phyloP scores from a whole-genome alignment of 2,797 vertebrate genomes.

The Sardinella longiceps region DNA sequence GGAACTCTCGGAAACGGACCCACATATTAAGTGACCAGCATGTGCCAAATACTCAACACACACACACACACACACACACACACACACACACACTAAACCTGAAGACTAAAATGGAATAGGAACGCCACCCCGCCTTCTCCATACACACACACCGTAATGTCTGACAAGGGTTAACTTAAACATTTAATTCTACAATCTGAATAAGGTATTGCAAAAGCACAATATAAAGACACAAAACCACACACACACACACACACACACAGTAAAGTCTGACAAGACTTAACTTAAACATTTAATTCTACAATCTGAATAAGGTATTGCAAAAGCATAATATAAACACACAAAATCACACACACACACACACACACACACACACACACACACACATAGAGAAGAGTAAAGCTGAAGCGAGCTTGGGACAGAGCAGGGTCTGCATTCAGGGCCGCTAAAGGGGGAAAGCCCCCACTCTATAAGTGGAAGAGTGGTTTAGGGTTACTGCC shows the following conservation, averaged over 20 bases:
- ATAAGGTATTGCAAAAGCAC: too few relatives aligned
- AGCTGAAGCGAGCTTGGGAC: neutral
- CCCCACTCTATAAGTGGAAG: constrained; percentile 42
- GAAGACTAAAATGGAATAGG: neutral
- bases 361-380: constrained; percentile 7
- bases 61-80: neutral
- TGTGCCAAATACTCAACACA: neutral
- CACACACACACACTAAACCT: neutral
- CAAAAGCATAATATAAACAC: too few relatives aligned
- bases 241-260: neutral
- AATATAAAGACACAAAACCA: too few relatives aligned
- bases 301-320: too few relatives aligned
- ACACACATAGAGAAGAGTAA: neutral
- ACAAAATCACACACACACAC: constrained; percentile 10
- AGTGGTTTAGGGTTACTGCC: constrained; percentile 45
- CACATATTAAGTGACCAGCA: constrained; percentile 43
- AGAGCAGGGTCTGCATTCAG: neutral
- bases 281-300: too few relatives aligned
- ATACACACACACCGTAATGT: neutral
- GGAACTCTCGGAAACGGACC: constrained; percentile 36
- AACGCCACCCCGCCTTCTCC: neutral
- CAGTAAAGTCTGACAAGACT: neutral
- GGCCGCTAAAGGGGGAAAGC: constrained; percentile 27
- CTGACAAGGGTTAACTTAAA: too few relatives aligned
- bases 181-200: too few relatives aligned